These are phyloP conservation scores for Drosophila littoralis DNA, from an alignment of 1,140 invertebrate genomes.

Conservation along the genomic window DNA sequence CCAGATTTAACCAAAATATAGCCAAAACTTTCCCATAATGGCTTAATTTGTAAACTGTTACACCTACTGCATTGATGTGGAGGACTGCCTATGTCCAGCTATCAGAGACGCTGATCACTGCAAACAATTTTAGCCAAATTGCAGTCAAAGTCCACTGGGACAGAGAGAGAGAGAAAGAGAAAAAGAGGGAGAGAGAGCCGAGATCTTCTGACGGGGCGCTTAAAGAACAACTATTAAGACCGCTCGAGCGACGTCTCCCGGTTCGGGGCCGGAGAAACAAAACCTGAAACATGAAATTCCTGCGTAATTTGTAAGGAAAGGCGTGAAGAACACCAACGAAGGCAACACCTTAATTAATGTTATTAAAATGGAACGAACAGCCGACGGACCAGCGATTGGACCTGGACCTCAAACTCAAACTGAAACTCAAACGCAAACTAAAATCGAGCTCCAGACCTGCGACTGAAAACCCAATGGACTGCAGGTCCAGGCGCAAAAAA, in stretches of 20 bases:
- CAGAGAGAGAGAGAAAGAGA: conserved; percentile 2
- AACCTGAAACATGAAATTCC: conserved; percentile 84
- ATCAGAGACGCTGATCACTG: conserved; percentile 42
- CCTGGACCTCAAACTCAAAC: conserved; percentile 42
- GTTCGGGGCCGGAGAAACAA: conserved; percentile 56
- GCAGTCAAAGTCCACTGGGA: conserved; percentile 24
- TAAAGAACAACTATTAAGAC: conserved; percentile 72
- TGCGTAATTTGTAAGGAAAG: conserved; percentile 84
- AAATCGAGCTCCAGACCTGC: conserved; percentile 28
- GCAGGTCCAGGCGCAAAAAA: conserved; percentile 44
- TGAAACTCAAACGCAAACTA: conserved; percentile 38
- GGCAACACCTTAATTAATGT: conserved; percentile 85
- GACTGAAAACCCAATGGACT: conserved; percentile 31
- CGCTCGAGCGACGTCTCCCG: conserved; percentile 46
- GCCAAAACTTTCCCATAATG: conserved; percentile 51
- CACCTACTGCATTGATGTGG: conserved; percentile 36
- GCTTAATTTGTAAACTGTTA: conserved; percentile 57
- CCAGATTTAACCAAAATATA: conserved; percentile 11
- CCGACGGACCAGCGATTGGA: conserved; percentile 60
- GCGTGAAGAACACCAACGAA: conserved; percentile 85
- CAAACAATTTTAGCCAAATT: conserved; percentile 61
- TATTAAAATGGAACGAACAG: conserved; percentile 84
- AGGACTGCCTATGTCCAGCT: conserved; percentile 30
- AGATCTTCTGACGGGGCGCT: conserved; percentile 39
- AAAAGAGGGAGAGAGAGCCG: neutral